Percentiles rank a stretch among this genome's conserved stretches.
phyloP scores from a whole-genome alignment of 2,888 invertebrate genomes.

The Erynnis tages region DNA sequence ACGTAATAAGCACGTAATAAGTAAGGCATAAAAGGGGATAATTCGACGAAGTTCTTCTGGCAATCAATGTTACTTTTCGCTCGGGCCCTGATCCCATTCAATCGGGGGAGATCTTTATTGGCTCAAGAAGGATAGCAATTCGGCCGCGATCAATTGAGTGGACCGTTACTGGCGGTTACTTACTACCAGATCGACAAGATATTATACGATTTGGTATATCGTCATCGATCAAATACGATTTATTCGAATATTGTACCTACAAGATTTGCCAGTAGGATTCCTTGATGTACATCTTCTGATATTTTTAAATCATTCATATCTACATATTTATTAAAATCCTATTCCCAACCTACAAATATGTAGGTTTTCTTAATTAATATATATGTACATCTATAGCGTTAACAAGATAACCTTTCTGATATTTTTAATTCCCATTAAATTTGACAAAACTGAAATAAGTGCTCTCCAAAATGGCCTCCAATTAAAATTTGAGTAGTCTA shows the following conservation, averaged over 20 bases:
- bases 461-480: conserved; percentile 4
- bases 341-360: too few relatives aligned
- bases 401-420: not conserved
- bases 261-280: not conserved
- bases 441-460: not conserved
- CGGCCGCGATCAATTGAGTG: conserved; percentile 57
- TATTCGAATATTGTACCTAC: not conserved
- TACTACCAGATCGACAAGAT: conserved; percentile 31
- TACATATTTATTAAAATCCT: too few relatives aligned
- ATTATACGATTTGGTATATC: conserved; percentile 39
- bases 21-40: conserved; percentile 29
- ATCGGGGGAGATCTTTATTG: conserved; percentile 71
- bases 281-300: not conserved
- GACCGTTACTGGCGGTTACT: conserved; percentile 57
- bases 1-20: conserved; percentile 10
- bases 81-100: conserved; percentile 54
- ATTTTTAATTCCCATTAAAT: conserved; percentile 9
- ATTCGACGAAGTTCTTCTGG: conserved; percentile 32
- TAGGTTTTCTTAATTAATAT: too few relatives aligned
- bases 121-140: conserved; percentile 60
- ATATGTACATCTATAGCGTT: not conserved
- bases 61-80: conserved; percentile 52
- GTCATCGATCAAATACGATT: not conserved
- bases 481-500: conserved; percentile 15
- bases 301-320: too few relatives aligned